Conservation (phyloP, 92 coral and sea anemone species). For the Epizoanthus fatuus region DNA sequence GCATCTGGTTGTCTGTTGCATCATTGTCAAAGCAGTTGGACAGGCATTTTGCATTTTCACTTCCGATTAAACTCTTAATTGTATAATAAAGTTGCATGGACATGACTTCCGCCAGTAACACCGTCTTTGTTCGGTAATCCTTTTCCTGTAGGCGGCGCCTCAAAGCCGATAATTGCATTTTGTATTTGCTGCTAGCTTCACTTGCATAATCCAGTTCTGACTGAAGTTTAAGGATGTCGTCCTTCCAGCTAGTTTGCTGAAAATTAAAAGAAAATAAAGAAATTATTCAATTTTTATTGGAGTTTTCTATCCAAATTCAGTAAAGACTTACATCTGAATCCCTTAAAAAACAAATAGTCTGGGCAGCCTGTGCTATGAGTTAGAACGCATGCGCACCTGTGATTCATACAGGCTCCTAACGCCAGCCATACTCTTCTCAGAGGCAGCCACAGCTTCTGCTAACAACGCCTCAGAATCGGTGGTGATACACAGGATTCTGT, state of each 20-base stretch:
- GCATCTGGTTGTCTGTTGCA: background rate
- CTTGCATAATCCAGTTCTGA: slow-evolving; percentile 79
- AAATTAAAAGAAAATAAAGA: background rate
- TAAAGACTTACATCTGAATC: too few relatives aligned
- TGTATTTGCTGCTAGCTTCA: slow-evolving; percentile 45
- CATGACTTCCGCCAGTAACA: slow-evolving; percentile 81
- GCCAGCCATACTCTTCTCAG: slow-evolving; percentile 80
- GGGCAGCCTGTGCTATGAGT: too few relatives aligned
- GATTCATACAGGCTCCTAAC: slow-evolving; percentile 80
- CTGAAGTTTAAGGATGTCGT: slow-evolving; percentile 73
- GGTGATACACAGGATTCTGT: slow-evolving; percentile 71
- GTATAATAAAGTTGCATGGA: slow-evolving; percentile 95
- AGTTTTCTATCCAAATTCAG: too few relatives aligned
- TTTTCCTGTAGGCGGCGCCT: slow-evolving; percentile 61
- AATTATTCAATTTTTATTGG: too few relatives aligned
- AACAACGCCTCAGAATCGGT: slow-evolving; percentile 82
- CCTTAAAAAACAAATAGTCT: too few relatives aligned
- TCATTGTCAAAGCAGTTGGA: background rate
- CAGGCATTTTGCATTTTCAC: background rate
- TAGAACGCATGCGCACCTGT: slow-evolving; percentile 63
- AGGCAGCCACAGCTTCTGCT: slow-evolving; percentile 71
- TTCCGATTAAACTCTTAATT: slow-evolving; percentile 59
- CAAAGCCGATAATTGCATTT: slow-evolving; percentile 62
- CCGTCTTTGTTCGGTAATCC: slow-evolving; percentile 70
- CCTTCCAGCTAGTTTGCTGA: slow-evolving; percentile 68